Percentiles rank a stretch among this genome's conserved stretches.
Conservation (phyloP, 92 coral and sea anemone genomes). For the Bergia sp. region DNA sequence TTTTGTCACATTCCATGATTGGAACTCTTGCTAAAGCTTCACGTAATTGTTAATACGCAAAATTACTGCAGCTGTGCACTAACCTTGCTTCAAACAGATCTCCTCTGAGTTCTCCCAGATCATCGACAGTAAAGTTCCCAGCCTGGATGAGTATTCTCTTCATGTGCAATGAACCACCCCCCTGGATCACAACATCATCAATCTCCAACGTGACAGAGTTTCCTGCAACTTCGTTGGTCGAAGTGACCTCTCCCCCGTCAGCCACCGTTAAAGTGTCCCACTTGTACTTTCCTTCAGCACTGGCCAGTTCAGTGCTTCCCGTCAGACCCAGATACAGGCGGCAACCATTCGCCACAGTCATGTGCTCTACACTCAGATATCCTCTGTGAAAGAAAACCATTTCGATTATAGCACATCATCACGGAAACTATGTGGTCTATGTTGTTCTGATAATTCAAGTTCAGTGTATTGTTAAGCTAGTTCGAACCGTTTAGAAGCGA, state of each 20-base stretch:
- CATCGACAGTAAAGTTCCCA: constrained; percentile 73
- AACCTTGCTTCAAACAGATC: constrained; percentile 67
- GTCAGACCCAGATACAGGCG: constrained; percentile 59
- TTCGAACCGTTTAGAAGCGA: no score
- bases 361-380: constrained; percentile 54
- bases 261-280: constrained; percentile 61
- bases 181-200: constrained; percentile 57
- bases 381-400: constrained; percentile 50
- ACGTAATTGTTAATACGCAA: background rate
- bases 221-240: constrained; percentile 64
- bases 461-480: no score
- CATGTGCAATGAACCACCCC: constrained; percentile 72
- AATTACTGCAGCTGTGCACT: background rate
- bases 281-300: constrained; percentile 51
- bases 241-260: constrained; percentile 78
- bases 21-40: background rate
- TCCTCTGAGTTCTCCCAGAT: constrained; percentile 63
- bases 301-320: constrained; percentile 69
- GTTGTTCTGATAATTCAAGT: no score
- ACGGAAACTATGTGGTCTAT: no score
- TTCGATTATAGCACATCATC: no score
- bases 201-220: constrained; percentile 48
- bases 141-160: constrained; percentile 60
- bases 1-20: background rate
- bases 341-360: constrained; percentile 64